A percentile compares a stretch with the other conserved stretches of the same genome.
Conservation (phyloP, 2,113 vertebrate species). For the Callospermophilus lateralis region DNA sequence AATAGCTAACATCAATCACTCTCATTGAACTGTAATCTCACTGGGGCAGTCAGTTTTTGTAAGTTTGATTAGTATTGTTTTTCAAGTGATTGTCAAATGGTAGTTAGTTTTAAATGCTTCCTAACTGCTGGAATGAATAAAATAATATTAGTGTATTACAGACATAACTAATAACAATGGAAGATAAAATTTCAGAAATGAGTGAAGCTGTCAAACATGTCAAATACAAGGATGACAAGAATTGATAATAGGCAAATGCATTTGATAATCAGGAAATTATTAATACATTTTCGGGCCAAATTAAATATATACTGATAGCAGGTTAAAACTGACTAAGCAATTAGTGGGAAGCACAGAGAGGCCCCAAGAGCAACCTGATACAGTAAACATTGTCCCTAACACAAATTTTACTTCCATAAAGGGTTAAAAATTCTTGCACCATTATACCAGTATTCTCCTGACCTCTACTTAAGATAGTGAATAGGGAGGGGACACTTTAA, state of each 20-base stretch:
- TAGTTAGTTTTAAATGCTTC: not conserved
- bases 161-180: not conserved
- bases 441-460: not conserved
- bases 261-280: conserved; percentile 7
- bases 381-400: not conserved
- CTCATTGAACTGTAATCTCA: not conserved
- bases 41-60: not conserved
- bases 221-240: not conserved
- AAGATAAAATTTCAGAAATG: not conserved
- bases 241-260: not conserved
- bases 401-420: not conserved
- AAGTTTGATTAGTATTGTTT: not conserved
- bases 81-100: not conserved
- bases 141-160: not conserved
- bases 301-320: not conserved
- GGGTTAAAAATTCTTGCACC: not conserved
- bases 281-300: not conserved
- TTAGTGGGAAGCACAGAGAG: not conserved
- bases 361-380: not conserved
- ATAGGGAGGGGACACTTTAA: not conserved
- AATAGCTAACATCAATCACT: not conserved
- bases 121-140: not conserved
- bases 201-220: not conserved
- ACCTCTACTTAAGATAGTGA: not conserved
- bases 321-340: not conserved